Base-by-base conservation (phyloP, 2,113 vertebrate genomes). In the Corapipo altera region DNA sequence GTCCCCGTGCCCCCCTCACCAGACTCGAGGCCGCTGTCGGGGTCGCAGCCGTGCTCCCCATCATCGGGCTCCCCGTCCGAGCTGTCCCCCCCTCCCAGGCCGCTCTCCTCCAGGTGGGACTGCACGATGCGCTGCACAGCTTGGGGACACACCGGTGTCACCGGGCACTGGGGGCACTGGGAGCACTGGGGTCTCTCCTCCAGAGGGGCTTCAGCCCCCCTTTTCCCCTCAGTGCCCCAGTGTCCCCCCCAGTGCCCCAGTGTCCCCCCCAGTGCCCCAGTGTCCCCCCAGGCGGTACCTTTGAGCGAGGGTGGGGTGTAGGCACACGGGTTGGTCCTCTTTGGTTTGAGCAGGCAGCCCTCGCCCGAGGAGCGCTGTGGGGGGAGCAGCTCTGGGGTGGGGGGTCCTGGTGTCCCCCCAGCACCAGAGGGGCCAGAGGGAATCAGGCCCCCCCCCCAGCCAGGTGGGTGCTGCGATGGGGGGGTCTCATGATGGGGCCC, bases 221-320 rank as follows among this genome's bases (percentile, higher is more conserved):
- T 0, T 15, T 24, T 6, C 49, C 59, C 44, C 55, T 12, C 55
- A 12, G 13, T 52, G 83, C 49, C 87, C 52, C 93, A 59, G 83
- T 71, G 64, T 48, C 49, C 49, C n/a, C 48, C 48, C 19, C 55
- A 12, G 13, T 52, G 83, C 49, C 90, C 52, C 93, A 58, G 89
- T 71, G 62, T 48, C 49, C 49, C 48, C 48, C 51, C 51, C 51
- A 7, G 12, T 55, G 83, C 49, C 87, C 52, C 93, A 67, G 89
- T 75, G 62, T 6, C 84, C 92, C 77, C 6, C 1, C 72, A 10
- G 71, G 11, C 5, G 3, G 92, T 98, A 99, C 99, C 99, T 99
- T 99, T 99, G 80, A 99, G 98, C 18, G 99, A 99, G 12, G 99
- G 99, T 0, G 99, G 99, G 4, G 99, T 98, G 96, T 99, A 99